phyloP scores from a whole-genome alignment of 2,888 invertebrate genomes.

The Cryptocephalus moraei region DNA sequence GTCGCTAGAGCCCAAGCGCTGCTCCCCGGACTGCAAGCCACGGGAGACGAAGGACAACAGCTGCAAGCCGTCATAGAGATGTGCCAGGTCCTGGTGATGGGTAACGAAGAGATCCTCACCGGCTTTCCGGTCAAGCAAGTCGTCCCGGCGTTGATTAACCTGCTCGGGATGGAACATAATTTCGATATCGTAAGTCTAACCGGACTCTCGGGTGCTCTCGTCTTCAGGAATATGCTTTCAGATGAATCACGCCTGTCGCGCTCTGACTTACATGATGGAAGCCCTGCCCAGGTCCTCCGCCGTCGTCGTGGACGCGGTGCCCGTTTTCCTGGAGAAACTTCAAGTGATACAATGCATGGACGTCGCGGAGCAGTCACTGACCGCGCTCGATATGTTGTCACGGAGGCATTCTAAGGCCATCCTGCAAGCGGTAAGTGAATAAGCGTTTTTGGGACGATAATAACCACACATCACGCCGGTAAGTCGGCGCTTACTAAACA shows the following conservation, averaged over 20 bases:
- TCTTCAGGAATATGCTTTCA: constrained; percentile 25
- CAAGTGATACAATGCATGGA: constrained; percentile 99
- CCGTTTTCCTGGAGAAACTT: constrained; percentile 91
- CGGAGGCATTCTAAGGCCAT: constrained; percentile 94
- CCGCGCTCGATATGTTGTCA: constrained; percentile 94
- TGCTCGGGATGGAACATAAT: constrained; percentile 95
- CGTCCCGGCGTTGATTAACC: constrained; percentile 84
- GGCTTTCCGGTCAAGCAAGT: constrained; percentile 98
- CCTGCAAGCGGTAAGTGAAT: constrained; percentile 66
- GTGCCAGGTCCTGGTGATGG: constrained; percentile 98
- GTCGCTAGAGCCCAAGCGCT: constrained; percentile 90
- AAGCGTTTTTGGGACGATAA: too few relatives aligned
- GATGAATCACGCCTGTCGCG: constrained; percentile 99
- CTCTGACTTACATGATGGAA: constrained; percentile 98
- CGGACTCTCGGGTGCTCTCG: too few relatives aligned
- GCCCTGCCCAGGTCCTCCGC: constrained; percentile 93
- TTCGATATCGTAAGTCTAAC: constrained; percentile 92
- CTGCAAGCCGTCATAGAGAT: constrained; percentile 95
- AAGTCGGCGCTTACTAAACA: too few relatives aligned
- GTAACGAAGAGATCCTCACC: constrained; percentile 94
- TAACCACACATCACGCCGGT: too few relatives aligned
- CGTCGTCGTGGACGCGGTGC: constrained; percentile 93
- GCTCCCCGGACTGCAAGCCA: constrained; percentile 82
- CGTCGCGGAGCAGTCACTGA: constrained; percentile 96
- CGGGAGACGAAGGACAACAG: constrained; percentile 91